These are phyloP conservation scores for Chalcosyrphus nemorum DNA, from an alignment of 2,888 invertebrate species.

Conservation along the genomic window DNA sequence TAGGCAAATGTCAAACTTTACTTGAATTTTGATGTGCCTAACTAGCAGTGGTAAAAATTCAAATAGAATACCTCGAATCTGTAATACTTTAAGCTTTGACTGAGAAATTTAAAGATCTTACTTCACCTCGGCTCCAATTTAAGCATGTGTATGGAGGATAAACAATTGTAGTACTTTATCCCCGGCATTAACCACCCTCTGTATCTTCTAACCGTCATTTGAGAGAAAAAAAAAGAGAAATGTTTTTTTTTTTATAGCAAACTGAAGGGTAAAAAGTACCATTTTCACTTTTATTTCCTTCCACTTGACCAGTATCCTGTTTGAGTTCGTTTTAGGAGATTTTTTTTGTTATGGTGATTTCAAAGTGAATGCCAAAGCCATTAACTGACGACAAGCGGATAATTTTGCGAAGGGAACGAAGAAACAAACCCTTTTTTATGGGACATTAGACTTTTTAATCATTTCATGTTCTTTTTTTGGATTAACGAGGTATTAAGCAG, in stretches of 20 bases:
- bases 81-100: too few relatives aligned
- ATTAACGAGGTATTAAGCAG: constrained; percentile 25
- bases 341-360: not conserved
- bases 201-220: constrained; percentile 30
- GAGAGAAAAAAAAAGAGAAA: not conserved
- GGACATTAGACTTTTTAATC: constrained; percentile 14
- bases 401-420: constrained; percentile 11
- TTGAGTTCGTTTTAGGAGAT: not conserved
- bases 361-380: constrained; percentile 24
- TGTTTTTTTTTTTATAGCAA: constrained; percentile 17
- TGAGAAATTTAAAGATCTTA: too few relatives aligned
- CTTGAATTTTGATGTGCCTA: constrained; percentile 3
- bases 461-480: constrained; percentile 15
- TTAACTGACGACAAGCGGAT: constrained; percentile 27
- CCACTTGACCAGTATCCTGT: constrained; percentile 16
- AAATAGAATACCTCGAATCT: not conserved
- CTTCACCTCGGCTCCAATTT: too few relatives aligned
- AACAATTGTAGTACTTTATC: constrained; percentile 21
- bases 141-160: constrained; percentile 25
- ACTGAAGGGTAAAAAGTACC: constrained; percentile 16
- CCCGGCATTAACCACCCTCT: not conserved
- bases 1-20: constrained; percentile 7
- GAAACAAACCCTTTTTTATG: constrained; percentile 15
- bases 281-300: constrained; percentile 45
- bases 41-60: too few relatives aligned